Evolutionary conservation across 2,888 invertebrate genomes (phyloP), one percentile per base, ranked within the genome.

Genomic region (Megastigmus dorsalis): DNA sequence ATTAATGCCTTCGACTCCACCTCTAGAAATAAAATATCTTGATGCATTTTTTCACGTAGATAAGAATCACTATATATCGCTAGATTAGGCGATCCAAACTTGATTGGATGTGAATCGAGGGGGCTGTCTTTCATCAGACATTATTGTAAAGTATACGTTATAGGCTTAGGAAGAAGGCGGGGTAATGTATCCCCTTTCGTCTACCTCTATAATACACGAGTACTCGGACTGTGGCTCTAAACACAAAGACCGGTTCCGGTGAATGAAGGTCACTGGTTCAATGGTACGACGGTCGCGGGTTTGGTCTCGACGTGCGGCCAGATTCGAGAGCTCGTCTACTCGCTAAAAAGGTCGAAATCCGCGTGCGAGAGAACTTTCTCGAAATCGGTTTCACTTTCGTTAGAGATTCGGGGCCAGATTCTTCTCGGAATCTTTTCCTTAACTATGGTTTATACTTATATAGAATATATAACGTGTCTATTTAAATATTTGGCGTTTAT

Each of bases 231-330:
- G 15, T 36, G 9, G 38, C 41, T 54, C 67, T 20, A 20, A 52
- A 43, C 28, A 50, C 50, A 23, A 71, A 60, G 75, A 86, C 87
- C 87, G 86, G 86, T 86, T 87, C 80, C 80, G 20, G 13, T 80
- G 80, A 85, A 86, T 86, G 86, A 87, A 87, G 86, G 87, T 87
- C 85, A 86, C 84, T 86, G 82, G 86, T 86, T 85, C 85, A 85
- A 84, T 81, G 82, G 82, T 82, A 82, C 66, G 70, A 62, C 79
- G 78, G 79, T 75, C n/a, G 33, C 48, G 60, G 57, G 48, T 18
- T n/a, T n/a, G n/a, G n/a, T n/a, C n/a, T n/a, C n/a, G n/a, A n/a
- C n/a, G n/a, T n/a, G n/a, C n/a, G n/a, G n/a, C n/a, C n/a, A n/a
- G n/a, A n/a, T n/a, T n/a, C n/a, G n/a, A n/a, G n/a, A n/a, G n/a